Evolutionary conservation across 2,888 invertebrate genomes (phyloP), one percentile per base, ranked within the genome.

Genomic region (Andrena praecox): DNA sequence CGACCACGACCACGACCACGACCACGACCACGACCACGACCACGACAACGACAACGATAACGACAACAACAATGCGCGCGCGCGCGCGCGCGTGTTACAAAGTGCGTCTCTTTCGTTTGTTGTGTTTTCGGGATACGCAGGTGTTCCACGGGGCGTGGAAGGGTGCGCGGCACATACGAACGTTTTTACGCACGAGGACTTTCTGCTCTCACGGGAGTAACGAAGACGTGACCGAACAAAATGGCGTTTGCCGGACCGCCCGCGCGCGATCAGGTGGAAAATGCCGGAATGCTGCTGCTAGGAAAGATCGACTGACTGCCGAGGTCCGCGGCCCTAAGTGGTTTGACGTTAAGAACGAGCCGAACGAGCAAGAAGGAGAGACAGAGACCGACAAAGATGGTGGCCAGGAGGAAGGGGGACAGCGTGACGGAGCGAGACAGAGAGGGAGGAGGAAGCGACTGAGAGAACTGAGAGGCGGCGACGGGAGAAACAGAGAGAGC

Each of bases 261-360:
- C 91, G 91, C 92, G 86, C 89, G 88, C 91, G 90, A 92, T 92
- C 92, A 93, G 92, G 91, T 92, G 92, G 92, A 92, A 93, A 92
- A 92, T 91, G 90, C 91, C 91, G 91, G 91, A 92, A 92, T 92
- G 88, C 87, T 80, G 82, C 89, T 85, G 88, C 87, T 87, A 87
- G 89, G 88, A 91, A 91, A 92, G 92, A 92, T 92, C 92, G 92
- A 92, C 92, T 91, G 92, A 91, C 92, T 91, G 90, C 86, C 91
- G 90, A 88, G 89, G 89, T 91, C 88, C 87, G 90, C 91, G 92
- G 89, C 90, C 90, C 92, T 92, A 93, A 93, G 92, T 93, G 91
- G 91, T 92, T 92, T 92, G 92, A 92, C 91, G 92, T 92, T 92
- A 91, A 91, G 91, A 92, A 91, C 92, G 87, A 87, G 82, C 85